These are phyloP conservation scores for Drosophila colorata DNA, from an alignment of 2,888 invertebrate genomes.

Conservation along the genomic window DNA sequence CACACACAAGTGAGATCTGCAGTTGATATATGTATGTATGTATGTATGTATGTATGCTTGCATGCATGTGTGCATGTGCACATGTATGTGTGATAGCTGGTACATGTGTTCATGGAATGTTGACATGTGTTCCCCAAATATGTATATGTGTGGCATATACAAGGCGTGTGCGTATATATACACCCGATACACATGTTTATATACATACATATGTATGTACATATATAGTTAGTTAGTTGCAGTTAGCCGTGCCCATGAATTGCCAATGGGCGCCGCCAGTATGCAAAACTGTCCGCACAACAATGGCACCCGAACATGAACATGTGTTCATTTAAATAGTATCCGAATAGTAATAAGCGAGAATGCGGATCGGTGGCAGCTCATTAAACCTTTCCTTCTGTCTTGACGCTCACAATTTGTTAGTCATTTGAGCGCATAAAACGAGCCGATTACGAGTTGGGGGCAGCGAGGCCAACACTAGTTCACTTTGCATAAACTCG, in stretches of 20 bases:
- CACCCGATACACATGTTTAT: conserved; percentile 26
- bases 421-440: conserved; percentile 45
- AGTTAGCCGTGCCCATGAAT: conserved; percentile 62
- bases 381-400: conserved; percentile 36
- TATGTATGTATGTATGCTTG: conserved; percentile 34
- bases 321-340: conserved; percentile 67
- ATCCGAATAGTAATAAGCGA: conserved; percentile 38
- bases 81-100: conserved; percentile 45
- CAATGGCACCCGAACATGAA: conserved; percentile 34
- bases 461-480: conserved; percentile 3
- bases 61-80: conserved; percentile 33
- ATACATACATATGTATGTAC: not conserved
- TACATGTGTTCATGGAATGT: conserved; percentile 80
- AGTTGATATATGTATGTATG: conserved; percentile 35
- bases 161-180: conserved; percentile 8
- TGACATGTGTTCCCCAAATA: conserved; percentile 81
- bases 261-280: conserved; percentile 48
- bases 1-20: conserved; percentile 40
- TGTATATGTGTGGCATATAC: conserved; percentile 53
- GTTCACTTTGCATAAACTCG: conserved; percentile 27
- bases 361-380: conserved; percentile 26
- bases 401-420: conserved; percentile 45
- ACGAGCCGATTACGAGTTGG: conserved; percentile 16
- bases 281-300: conserved; percentile 64
- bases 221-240: conserved; percentile 47